Evolutionary conservation across 2,113 vertebrate genomes (phyloP).

Genomic region (Uria aalge): DNA sequence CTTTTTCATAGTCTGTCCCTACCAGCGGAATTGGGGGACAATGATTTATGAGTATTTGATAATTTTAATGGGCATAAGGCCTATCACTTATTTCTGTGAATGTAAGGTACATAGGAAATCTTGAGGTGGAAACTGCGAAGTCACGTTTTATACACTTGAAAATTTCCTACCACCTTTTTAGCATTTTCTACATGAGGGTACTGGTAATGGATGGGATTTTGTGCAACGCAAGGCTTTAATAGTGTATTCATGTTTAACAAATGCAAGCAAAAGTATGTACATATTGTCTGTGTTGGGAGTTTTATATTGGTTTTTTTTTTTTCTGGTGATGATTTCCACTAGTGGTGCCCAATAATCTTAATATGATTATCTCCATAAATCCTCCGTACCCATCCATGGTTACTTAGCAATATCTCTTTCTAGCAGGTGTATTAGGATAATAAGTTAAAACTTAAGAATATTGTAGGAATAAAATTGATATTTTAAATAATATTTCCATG

Average conservation of each 20-base stretch:
- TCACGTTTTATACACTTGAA: not conserved
- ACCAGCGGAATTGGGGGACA: fast-evolving
- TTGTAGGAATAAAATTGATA: not conserved
- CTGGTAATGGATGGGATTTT: not conserved
- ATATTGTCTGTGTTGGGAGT: not conserved
- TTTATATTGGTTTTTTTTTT: not conserved
- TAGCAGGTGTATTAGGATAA: not conserved
- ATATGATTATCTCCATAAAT: not conserved
- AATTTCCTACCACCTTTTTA: not conserved
- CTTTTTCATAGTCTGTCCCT: not conserved
- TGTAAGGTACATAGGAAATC: not conserved
- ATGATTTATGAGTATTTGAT: not conserved
- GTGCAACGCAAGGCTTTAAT: not conserved
- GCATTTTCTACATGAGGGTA: not conserved
- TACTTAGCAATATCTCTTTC: not conserved
- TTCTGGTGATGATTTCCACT: not conserved
- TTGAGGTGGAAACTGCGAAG: not conserved
- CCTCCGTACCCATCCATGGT: not conserved
- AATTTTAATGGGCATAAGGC: not conserved
- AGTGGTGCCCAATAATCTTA: not conserved
- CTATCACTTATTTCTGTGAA: not conserved
- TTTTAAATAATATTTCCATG: not conserved
- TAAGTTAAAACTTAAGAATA: not conserved
- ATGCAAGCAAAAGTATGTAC: not conserved
- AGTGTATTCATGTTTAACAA: not conserved